Base-by-base conservation (phyloP, 2,888 invertebrate genomes). In the Hymenopus coronatus region DNA sequence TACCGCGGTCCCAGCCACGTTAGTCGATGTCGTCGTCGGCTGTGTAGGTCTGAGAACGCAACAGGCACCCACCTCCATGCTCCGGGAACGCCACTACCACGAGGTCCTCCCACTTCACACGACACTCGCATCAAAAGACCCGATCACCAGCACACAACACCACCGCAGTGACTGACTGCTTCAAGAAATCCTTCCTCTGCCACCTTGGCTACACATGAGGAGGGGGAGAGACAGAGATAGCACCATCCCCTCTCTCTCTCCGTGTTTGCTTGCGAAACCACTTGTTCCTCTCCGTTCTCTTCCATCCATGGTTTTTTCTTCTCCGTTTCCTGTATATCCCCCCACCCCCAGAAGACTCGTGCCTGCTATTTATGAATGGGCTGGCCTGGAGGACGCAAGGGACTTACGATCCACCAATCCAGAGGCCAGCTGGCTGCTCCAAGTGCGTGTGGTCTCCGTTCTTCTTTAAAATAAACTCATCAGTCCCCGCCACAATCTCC, bases 31-130 rank as follows among this genome's bases (percentile, higher is more conserved):
- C 81, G 83, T 86, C 83, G 89, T 28, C 33, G 82, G 40, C 28
- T 85, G 33, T 40, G 87, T 89, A 30, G 89, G 84, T 84, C 90
- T 87, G 82, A 90, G 85, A 28, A 90, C 88, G 87, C 90, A 90
- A 87, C 90, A 90, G 82, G 87, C 84, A 46, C 90, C 90, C 82
- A 85, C 88, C 88, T 90, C 90, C 90, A 90, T 90, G 88, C 90
- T 85, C 46, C 25, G 82, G 30, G 54, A 70, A 15, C 54, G 54
- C 54, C 54, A 70, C 54, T 70, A 70, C 54, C 54, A 70, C 54
- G 54, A 70, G 15, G 54, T 70, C 54, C 54, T 70, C 54, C 54
- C 54, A 70, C 30, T n/a, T 6, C 33, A 83, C 88, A 46, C 40
- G 3, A 83, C 82, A 30, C 25, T 25, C n/a, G 27, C 88, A 87